Evolutionary conservation across 1,140 invertebrate species (phyloP).

Genomic region (Steinernema khuongi): DNA sequence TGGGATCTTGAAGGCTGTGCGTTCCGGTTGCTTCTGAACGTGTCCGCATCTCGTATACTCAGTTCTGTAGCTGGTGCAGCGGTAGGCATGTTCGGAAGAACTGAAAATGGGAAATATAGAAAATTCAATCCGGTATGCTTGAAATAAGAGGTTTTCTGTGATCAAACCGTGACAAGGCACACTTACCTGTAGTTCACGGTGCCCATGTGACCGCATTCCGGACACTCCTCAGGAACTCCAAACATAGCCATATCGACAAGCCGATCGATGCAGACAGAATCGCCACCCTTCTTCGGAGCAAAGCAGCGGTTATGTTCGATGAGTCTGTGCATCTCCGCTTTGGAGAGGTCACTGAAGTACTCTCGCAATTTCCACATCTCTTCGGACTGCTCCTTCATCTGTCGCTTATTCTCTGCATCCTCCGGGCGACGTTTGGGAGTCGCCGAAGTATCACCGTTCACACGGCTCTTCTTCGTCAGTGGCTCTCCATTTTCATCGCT

Average conservation of each 20-base stretch:
- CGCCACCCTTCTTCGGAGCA: slow-evolving; percentile 34
- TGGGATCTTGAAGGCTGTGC: slow-evolving; percentile 72
- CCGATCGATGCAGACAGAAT: slow-evolving; percentile 62
- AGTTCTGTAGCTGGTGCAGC: slow-evolving; percentile 73
- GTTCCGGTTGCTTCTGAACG: slow-evolving; percentile 69
- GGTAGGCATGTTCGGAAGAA: slow-evolving; percentile 66
- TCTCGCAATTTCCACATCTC: slow-evolving; percentile 41
- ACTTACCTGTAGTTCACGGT: slow-evolving; percentile 65
- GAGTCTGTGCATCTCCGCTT: slow-evolving; percentile 35
- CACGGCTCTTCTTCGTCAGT: slow-evolving; percentile 62
- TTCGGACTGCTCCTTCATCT: slow-evolving; percentile 58
- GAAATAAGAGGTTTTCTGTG: too few relatives aligned
- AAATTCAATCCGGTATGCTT: too few relatives aligned
- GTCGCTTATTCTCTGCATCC: slow-evolving; percentile 40
- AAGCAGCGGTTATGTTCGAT: slow-evolving; percentile 34
- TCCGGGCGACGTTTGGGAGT: background rate
- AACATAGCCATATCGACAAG: slow-evolving; percentile 79
- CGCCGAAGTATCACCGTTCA: slow-evolving; percentile 61
- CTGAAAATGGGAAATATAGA: slow-evolving; percentile 34
- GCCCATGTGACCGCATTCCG: slow-evolving; percentile 71
- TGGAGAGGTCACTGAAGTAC: slow-evolving; percentile 43
- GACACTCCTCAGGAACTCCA: slow-evolving; percentile 74
- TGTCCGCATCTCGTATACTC: slow-evolving; percentile 85
- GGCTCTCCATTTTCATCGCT: slow-evolving; percentile 57
- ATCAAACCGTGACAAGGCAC: too few relatives aligned